These are phyloP conservation scores for Babyrousa celebensis DNA, from an alignment of 2,797 vertebrate genomes.

Conservation along the genomic window DNA sequence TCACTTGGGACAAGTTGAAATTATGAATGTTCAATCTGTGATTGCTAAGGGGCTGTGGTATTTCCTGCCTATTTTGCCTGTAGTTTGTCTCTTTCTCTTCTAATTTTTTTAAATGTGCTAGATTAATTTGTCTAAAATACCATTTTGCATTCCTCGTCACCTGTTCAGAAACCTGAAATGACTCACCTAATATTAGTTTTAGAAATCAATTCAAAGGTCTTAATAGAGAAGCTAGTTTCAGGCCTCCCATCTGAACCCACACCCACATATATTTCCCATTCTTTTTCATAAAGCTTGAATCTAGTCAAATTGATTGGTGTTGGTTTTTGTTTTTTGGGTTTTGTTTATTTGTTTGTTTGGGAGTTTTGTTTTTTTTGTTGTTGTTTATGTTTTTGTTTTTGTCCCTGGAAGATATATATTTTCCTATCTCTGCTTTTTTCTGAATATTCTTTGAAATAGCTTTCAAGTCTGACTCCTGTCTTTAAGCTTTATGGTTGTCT, in stretches of 20 bases:
- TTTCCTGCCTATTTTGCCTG: slow-evolving; percentile 63
- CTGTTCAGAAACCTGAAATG: slow-evolving; percentile 56
- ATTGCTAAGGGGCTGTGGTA: slow-evolving; percentile 69
- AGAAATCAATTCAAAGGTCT: slow-evolving; percentile 47
- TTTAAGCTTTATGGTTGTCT: not conserved
- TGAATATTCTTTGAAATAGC: not conserved
- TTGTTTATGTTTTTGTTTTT: not conserved
- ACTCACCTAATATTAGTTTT: slow-evolving; percentile 53
- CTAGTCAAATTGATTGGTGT: slow-evolving; percentile 23
- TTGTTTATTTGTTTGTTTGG: not conserved
- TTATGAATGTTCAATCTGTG: slow-evolving; percentile 54
- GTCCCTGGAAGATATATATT: not conserved
- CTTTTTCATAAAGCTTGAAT: slow-evolving; percentile 13
- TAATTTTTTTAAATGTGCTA: slow-evolving; percentile 57
- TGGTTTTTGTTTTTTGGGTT: not conserved
- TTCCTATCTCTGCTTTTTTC: not conserved
- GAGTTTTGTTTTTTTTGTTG: not conserved
- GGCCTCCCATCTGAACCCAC: slow-evolving; percentile 12
- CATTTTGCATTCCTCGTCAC: slow-evolving; percentile 24
- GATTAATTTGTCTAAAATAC: slow-evolving; percentile 74
- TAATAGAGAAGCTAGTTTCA: slow-evolving; percentile 1
- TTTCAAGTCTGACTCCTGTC: not conserved
- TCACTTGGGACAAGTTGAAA: slow-evolving; percentile 59
- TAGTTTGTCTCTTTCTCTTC: slow-evolving; percentile 47
- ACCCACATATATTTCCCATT: not conserved